A percentile compares a stretch with the other conserved stretches of the same genome.
Evolutionary conservation across 1,140 invertebrate genomes (phyloP).

Genomic region (Druon quercuslanigerum): DNA sequence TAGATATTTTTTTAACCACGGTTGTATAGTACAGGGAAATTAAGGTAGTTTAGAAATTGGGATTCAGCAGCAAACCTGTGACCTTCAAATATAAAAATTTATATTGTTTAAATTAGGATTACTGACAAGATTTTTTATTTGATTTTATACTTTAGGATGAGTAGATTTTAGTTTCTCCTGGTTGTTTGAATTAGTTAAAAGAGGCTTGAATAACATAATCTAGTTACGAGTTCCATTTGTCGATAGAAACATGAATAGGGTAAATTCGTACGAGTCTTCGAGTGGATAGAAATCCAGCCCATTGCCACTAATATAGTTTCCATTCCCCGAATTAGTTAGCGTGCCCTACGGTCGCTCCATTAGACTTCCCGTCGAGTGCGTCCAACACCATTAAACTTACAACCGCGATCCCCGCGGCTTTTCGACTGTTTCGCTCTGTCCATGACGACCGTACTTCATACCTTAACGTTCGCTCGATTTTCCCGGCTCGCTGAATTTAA

Average conservation of each 20-base stretch:
- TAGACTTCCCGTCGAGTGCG: conserved; percentile 18
- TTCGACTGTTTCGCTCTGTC: conserved; percentile 17
- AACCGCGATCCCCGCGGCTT: conserved; percentile 8
- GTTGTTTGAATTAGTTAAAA: conserved; percentile 4
- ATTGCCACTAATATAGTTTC: conserved; percentile 26
- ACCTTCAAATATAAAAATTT: no score
- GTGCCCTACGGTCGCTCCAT: conserved; percentile 27
- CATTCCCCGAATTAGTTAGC: conserved; percentile 22
- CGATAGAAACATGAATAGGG: conserved; percentile 17
- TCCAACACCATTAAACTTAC: conserved; percentile 19
- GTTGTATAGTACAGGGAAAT: no score
- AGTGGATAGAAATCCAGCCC: conserved; percentile 19
- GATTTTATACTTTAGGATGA: no score
- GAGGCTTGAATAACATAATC: not conserved
- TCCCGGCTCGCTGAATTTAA: conserved; percentile 12
- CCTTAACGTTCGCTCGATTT: conserved; percentile 14
- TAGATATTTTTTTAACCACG: no score
- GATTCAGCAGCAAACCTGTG: no score
- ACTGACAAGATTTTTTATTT: no score
- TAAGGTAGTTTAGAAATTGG: no score
- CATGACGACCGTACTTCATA: conserved; percentile 10
- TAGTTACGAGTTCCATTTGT: not conserved
- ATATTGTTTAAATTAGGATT: no score
- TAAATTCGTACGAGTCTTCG: not conserved
- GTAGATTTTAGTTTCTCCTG: no score